These are phyloP conservation scores for Steinernema carpocapsae DNA, from an alignment of 2,888 invertebrate species.

Conservation along the genomic window DNA sequence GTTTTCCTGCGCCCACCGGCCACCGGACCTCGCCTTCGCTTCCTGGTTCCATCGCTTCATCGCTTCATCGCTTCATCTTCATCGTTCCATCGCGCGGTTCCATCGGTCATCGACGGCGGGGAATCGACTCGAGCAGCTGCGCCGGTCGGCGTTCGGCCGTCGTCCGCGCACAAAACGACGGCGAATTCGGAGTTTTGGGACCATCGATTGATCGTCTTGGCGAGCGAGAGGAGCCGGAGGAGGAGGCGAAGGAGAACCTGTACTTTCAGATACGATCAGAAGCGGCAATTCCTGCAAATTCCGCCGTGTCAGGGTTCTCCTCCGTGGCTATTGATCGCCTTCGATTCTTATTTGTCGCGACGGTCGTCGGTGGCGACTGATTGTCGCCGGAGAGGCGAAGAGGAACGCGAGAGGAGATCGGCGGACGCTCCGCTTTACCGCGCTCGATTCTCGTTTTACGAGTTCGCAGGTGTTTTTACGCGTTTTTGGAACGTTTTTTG, in stretches of 20 bases:
- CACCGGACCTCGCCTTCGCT: background rate
- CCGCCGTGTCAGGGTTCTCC: background rate
- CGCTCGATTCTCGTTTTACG: too few species aligned
- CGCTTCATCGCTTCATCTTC: background rate
- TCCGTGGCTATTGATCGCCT: background rate
- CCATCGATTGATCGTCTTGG: background rate
- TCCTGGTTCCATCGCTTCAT: background rate
- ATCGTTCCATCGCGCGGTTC: slow-evolving; percentile 21
- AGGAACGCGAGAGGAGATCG: too few species aligned
- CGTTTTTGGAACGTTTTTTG: too few species aligned
- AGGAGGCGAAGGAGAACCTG: too few species aligned
- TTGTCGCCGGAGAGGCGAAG: too few species aligned
- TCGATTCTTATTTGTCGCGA: background rate
- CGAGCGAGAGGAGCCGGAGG: too few species aligned
- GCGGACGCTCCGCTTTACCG: too few species aligned
- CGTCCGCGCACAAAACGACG: slow-evolving; percentile 1
- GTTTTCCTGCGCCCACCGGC: background rate
- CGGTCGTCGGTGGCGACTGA: too few species aligned
- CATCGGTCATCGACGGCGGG: background rate
- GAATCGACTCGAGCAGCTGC: slow-evolving; percentile 22
- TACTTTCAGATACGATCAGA: slow-evolving; percentile 1
- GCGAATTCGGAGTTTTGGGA: background rate
- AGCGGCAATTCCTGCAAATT: background rate
- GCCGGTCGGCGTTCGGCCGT: background rate
- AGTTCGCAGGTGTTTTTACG: too few species aligned